Conservation (phyloP, 2,797 vertebrate genomes). For the Florisuga fusca region DNA sequence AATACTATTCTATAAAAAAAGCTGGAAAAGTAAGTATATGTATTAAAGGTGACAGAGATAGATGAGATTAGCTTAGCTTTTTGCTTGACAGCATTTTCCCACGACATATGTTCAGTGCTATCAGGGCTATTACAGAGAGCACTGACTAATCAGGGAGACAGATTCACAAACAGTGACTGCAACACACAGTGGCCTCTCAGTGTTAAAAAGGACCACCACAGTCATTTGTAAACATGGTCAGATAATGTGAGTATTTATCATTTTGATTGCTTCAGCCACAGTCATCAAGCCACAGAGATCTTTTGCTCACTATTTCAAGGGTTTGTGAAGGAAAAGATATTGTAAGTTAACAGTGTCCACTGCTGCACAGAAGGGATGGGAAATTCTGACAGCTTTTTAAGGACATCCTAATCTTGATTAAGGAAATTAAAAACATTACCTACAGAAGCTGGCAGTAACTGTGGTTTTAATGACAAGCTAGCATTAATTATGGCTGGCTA, state of each 20-base stretch:
- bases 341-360: background rate
- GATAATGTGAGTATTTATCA: constrained; percentile 69
- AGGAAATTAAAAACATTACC: background rate
- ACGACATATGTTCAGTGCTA: constrained; percentile 77
- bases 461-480: background rate
- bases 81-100: constrained; percentile 79
- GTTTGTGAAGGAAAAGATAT: background rate
- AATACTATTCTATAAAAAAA: background rate
- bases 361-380: background rate
- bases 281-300: constrained; percentile 29
- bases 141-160: constrained; percentile 73
- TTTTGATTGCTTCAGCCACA: constrained; percentile 58
- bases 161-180: constrained; percentile 67
- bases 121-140: constrained; percentile 71
- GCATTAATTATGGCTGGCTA: background rate
- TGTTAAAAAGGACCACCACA: constrained; percentile 67
- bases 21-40: constrained; percentile 25
- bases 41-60: constrained; percentile 76
- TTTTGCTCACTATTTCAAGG: background rate
- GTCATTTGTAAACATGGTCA: constrained; percentile 74
- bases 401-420: background rate
- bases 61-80: constrained; percentile 70
- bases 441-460: background rate
- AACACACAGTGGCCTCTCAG: constrained; percentile 63
- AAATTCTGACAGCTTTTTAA: background rate